Evolutionary conservation across 1,140 invertebrate species (phyloP), one percentile per base, ranked within the genome.

Genomic region (Thaumatotibia leucotreta): DNA sequence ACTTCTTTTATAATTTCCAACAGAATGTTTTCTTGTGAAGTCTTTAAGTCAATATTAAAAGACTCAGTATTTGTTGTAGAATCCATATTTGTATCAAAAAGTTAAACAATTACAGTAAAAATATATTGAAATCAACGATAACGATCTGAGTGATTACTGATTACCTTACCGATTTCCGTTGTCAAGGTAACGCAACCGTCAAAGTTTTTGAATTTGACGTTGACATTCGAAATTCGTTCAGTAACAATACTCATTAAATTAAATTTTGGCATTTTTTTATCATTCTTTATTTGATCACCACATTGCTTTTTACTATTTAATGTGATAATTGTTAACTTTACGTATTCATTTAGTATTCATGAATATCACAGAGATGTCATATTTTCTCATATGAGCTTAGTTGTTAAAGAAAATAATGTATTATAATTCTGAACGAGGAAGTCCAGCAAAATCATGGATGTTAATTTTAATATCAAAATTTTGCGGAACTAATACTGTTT

Each of bases 1-100:
- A 86, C 29, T 67, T 89, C 84, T 68, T 84, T 87, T 10, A 90
- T 83, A 24, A 90, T 80, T 61, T 84, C 80, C 27, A 90, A 71
- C 11, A 89, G 70, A 24, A 85, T 73, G 66, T 83, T 84, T 52
- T 90, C 82, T 76, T 86, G 74, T 1, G 61, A 66, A 10, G 67
- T 73, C 70, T 83, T 84, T 2, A 63, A 64, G 32, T 85, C 80
- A 31, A 69, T 35, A 6, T 17, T 14, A 8, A 76, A 17, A 66
- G 76, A 66, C 54, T 84, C 80, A 9, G 80, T 79, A 45, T 69
- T 82, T 4, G 73, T 83, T 8, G 72, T 39, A 32, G 63, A 77
- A 77, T 89, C 80, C 84, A 87, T 86, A 65, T 49, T 66, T 39
- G 23, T 65, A 45, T 31, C 50, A 14, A 62, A 24, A 64, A 54